Percentiles rank a stretch among this genome's conserved stretches.
phyloP scores from a whole-genome alignment of 2,888 invertebrate genomes.

The Drosophila atroscutellata region DNA sequence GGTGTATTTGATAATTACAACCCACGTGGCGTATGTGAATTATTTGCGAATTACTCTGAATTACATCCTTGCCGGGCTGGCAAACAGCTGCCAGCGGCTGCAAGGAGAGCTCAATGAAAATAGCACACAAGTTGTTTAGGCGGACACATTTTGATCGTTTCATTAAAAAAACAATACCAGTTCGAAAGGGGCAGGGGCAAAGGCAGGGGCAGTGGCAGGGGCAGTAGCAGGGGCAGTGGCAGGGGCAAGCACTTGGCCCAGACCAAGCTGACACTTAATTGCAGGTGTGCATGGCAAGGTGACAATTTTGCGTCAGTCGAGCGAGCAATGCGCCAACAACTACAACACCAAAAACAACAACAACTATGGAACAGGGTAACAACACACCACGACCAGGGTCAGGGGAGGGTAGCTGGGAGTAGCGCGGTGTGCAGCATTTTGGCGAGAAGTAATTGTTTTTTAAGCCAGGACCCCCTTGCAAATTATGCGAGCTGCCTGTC shows the following conservation, averaged over 20 bases:
- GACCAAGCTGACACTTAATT: constrained; percentile 59
- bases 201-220: neutral
- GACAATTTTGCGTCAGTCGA: constrained; percentile 81
- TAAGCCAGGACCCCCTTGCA: constrained; percentile 52
- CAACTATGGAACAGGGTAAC: constrained; percentile 12
- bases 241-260: constrained; percentile 16
- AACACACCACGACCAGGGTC: constrained; percentile 19
- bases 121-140: constrained; percentile 37
- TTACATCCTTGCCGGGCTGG: neutral
- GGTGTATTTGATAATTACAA: neutral
- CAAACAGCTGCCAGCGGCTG: constrained; percentile 42
- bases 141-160: constrained; percentile 68
- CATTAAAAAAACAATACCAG: constrained; percentile 46
- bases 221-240: neutral
- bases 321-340: constrained; percentile 47
- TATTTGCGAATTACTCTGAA: constrained; percentile 28
- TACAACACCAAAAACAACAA: neutral
- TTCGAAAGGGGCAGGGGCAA: constrained; percentile 1
- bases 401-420: neutral
- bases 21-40: constrained; percentile 57
- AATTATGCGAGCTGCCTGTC: constrained; percentile 57
- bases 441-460: constrained; percentile 65
- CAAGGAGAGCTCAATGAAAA: constrained; percentile 63
- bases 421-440: constrained; percentile 38
- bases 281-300: constrained; percentile 78